Percentiles rank a stretch among this genome's conserved stretches.
Evolutionary conservation across 2,888 invertebrate species (phyloP).

Genomic region (Perizoma flavofasciatum): DNA sequence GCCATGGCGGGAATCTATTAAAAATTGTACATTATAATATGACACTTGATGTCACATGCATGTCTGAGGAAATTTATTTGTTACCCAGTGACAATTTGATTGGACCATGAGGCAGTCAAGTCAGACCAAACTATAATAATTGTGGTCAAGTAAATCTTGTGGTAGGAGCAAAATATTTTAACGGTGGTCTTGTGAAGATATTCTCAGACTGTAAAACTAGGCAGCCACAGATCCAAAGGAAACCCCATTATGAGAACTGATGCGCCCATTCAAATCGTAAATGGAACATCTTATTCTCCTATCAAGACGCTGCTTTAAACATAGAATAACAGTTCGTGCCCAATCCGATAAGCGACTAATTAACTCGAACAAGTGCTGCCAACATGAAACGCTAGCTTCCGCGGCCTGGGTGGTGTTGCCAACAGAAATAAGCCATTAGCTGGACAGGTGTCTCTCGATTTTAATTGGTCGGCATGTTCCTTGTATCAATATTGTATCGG

Average conservation of each 20-base stretch:
- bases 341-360: slow-evolving; percentile 40
- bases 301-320: slow-evolving; percentile 18
- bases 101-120: too few relatives aligned
- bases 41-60: too few relatives aligned
- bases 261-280: slow-evolving; percentile 15
- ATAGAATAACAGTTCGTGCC: slow-evolving; percentile 28
- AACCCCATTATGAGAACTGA: slow-evolving; percentile 4
- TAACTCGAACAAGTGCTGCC: slow-evolving; percentile 38
- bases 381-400: slow-evolving; percentile 38
- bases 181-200: too few relatives aligned
- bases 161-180: too few relatives aligned
- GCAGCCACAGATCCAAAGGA: slow-evolving; percentile 4
- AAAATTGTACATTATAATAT: too few relatives aligned
- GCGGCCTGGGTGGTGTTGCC: slow-evolving; percentile 40
- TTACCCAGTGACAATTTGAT: too few relatives aligned
- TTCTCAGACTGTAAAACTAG: neutral
- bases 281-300: slow-evolving; percentile 20
- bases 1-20: too few relatives aligned
- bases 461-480: slow-evolving; percentile 43
- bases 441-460: slow-evolving; percentile 43
- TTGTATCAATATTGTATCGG: slow-evolving; percentile 36
- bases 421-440: slow-evolving; percentile 41
- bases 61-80: too few relatives aligned
- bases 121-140: too few relatives aligned
- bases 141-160: too few relatives aligned